Conservation (phyloP, 2,113 vertebrate species). For the Nothobranchius furzeri region DNA sequence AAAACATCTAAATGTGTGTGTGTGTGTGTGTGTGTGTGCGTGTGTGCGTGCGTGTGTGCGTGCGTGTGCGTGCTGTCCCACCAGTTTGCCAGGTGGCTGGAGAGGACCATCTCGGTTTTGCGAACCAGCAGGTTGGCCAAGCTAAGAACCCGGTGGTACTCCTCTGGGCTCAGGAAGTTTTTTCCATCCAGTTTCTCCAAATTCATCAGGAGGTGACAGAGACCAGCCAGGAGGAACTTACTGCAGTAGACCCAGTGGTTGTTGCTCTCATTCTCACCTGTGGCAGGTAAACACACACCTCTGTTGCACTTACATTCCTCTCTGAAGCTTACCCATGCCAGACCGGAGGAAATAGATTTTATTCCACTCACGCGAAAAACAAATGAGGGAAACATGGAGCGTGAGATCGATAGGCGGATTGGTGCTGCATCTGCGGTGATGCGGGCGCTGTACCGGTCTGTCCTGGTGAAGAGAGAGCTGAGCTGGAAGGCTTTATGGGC, state of each 20-base stretch:
- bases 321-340: no score
- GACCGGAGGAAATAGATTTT: no score
- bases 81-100: constrained; percentile 70
- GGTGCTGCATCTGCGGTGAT: no score
- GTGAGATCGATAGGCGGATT: no score
- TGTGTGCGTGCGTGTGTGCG: neutral
- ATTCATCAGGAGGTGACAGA: constrained; percentile 66
- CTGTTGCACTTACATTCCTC: neutral
- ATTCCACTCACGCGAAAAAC: no score
- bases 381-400: no score
- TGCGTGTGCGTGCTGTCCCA: constrained; percentile 38
- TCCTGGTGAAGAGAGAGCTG: no score
- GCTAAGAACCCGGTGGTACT: constrained; percentile 60
- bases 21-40: neutral
- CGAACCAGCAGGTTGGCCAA: constrained; percentile 63
- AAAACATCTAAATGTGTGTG: neutral
- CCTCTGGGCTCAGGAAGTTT: constrained; percentile 52
- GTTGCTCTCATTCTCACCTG: constrained; percentile 71
- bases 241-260: constrained; percentile 78
- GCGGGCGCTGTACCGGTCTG: no score
- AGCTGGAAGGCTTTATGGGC: no score
- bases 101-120: constrained; percentile 75
- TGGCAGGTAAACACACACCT: constrained; percentile 13
- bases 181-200: constrained; percentile 68
- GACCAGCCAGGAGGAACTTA: constrained; percentile 72